Conservation (phyloP, 2,113 vertebrate species). For the Scalopus aquaticus region DNA sequence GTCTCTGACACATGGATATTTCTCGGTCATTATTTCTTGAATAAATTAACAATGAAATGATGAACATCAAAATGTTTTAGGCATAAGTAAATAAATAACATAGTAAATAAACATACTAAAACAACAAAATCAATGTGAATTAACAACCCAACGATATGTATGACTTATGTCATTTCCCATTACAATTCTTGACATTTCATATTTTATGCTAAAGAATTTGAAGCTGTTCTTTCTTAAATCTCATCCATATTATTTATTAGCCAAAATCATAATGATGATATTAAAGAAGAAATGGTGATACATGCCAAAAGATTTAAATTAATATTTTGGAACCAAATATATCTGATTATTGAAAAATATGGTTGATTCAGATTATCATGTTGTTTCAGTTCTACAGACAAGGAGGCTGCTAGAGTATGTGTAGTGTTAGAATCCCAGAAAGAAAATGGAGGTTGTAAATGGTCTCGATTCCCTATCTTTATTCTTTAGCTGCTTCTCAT, state of each 20-base stretch:
- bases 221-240: background rate
- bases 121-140: conserved; percentile 1
- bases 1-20: background rate
- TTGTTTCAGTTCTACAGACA: background rate
- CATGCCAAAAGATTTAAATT: background rate
- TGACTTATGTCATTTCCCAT: background rate
- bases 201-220: background rate
- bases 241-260: background rate
- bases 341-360: background rate
- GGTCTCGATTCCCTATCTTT: background rate
- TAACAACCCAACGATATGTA: background rate
- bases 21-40: background rate
- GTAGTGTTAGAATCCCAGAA: background rate
- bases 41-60: conserved; percentile 18
- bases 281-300: background rate
- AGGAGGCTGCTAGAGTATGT: background rate
- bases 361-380: background rate
- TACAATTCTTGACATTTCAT: background rate
- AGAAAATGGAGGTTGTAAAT: background rate
- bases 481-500: background rate
- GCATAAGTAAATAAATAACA: no score
- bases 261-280: background rate
- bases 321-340: background rate
- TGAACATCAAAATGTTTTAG: background rate
- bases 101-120: no score